A percentile compares a stretch with the other conserved stretches of the same genome.
Evolutionary conservation across 2,797 vertebrate genomes (phyloP).

Genomic region (Agapornis canus): DNA sequence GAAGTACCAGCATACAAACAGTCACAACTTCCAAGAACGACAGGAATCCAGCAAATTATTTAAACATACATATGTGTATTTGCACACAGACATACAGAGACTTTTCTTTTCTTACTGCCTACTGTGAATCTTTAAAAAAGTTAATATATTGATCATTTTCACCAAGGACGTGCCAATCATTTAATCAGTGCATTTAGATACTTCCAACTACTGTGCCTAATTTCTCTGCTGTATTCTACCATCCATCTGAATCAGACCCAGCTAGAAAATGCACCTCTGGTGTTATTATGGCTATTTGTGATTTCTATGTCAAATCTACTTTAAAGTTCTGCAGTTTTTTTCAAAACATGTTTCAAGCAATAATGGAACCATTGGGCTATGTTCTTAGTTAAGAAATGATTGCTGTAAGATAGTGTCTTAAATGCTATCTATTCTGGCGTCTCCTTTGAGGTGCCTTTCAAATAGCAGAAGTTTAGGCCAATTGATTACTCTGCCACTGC

Average conservation of each 20-base stretch:
- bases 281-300: neutral
- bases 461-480: neutral
- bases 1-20: neutral
- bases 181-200: neutral
- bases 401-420: neutral
- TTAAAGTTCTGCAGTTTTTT: neutral
- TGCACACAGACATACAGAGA: accelerated
- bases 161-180: neutral
- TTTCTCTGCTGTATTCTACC: neutral
- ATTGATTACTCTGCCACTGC: neutral
- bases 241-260: neutral
- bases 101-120: neutral
- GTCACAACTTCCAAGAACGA: neutral
- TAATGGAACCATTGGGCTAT: neutral
- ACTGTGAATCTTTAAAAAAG: neutral
- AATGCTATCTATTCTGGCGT: neutral
- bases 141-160: neutral
- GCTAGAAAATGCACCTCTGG: neutral
- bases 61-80: neutral
- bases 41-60: neutral
- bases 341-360: neutral
- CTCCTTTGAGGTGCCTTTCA: neutral
- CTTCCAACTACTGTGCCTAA: neutral
- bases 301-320: neutral
- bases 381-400: neutral